phyloP scores from a whole-genome alignment of 1,140 invertebrate genomes.

The Dolichoris vasculosae region DNA sequence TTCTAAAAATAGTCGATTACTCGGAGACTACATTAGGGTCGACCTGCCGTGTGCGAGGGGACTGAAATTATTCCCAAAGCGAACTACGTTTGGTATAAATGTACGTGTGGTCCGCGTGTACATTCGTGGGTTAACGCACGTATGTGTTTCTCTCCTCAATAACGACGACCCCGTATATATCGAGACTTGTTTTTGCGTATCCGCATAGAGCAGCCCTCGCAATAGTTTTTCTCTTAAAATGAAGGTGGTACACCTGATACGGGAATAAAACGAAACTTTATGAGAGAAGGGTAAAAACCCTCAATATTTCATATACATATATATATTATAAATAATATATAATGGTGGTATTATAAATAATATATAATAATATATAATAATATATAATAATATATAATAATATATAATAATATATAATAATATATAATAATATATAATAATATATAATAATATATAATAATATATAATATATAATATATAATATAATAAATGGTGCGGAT shows the following conservation, averaged over 20 bases:
- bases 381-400: too few relatives aligned
- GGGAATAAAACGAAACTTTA: slow-evolving; percentile 40
- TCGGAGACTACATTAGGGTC: slow-evolving; percentile 42
- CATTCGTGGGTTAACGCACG: not conserved
- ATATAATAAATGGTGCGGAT: slow-evolving; percentile 3
- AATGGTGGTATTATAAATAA: too few relatives aligned
- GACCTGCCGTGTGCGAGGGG: not conserved
- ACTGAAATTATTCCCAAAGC: slow-evolving; percentile 55
- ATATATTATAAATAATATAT: not conserved
- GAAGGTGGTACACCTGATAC: slow-evolving; percentile 43
- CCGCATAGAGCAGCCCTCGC: not conserved
- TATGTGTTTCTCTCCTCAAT: not conserved
- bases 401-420: too few relatives aligned
- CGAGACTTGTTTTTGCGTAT: slow-evolving; percentile 15
- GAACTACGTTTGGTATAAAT: slow-evolving; percentile 46
- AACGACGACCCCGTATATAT: not conserved
- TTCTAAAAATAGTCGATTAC: slow-evolving; percentile 52
- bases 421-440: too few relatives aligned
- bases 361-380: too few relatives aligned
- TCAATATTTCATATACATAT: not conserved
- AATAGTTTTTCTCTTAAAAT: slow-evolving; percentile 14
- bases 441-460: too few relatives aligned
- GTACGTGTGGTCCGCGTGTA: not conserved
- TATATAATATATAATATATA: too few relatives aligned
- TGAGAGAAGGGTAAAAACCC: not conserved